These are phyloP conservation scores for Drosophila oshimai DNA, from an alignment of 1,140 invertebrate genomes.

Conservation along the genomic window DNA sequence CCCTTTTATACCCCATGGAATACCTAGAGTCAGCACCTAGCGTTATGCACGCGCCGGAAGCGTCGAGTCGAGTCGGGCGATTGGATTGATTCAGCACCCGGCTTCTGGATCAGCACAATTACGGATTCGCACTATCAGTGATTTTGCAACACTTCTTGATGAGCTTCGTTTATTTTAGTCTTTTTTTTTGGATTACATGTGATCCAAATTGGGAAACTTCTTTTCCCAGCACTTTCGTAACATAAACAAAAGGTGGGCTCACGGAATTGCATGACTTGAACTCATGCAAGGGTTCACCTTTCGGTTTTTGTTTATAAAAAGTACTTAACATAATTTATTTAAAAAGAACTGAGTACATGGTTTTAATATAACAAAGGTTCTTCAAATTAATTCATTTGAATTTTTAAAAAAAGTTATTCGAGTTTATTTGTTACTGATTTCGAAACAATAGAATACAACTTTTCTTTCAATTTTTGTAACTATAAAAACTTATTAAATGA, in stretches of 20 bases:
- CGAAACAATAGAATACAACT: too few species aligned
- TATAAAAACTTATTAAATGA: too few species aligned
- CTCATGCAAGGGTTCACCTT: conserved; percentile 9
- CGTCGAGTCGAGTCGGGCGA: too few species aligned
- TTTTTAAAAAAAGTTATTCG: too few species aligned
- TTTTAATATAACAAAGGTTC: too few species aligned
- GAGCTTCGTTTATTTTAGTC: neutral
- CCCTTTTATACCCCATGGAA: conserved; percentile 50
- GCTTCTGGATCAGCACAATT: conserved; percentile 12
- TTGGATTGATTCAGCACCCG: conserved; percentile 12
- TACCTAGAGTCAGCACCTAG: neutral
- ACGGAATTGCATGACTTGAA: neutral
- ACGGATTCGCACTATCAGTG: neutral
- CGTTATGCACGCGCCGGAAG: conserved; percentile 42
- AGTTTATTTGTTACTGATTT: too few species aligned
- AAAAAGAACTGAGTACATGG: too few species aligned
- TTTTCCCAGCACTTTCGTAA: conserved; percentile 1
- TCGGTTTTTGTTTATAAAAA: neutral
- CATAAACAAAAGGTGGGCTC: neutral
- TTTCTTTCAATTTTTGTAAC: too few species aligned
- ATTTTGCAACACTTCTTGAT: conserved; percentile 17
- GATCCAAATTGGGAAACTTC: neutral
- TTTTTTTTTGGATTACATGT: too few species aligned
- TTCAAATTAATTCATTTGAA: too few species aligned
- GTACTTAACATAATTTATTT: neutral